phyloP scores from a whole-genome alignment of 2,888 invertebrate species.

The Hypomecis punctinalis region DNA sequence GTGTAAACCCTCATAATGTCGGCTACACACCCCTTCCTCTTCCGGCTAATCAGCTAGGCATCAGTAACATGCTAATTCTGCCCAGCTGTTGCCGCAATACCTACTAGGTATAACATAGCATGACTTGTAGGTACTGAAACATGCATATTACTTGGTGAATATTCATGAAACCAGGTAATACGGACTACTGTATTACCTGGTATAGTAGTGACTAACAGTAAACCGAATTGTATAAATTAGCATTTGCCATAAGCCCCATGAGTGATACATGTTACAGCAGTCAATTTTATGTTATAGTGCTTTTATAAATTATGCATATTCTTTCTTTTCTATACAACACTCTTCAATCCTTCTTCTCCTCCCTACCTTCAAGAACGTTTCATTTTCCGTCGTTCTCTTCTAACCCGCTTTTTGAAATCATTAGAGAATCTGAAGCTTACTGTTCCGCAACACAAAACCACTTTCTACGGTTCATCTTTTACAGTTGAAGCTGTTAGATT shows the following conservation, averaged over 20 bases:
- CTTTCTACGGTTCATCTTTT: too few species aligned
- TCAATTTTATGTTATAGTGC: background rate
- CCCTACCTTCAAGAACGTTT: too few species aligned
- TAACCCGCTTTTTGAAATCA: too few species aligned
- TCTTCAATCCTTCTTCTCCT: too few species aligned
- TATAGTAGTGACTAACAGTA: background rate
- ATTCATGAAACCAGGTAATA: slow-evolving; percentile 10
- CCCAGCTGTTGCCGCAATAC: slow-evolving; percentile 11
- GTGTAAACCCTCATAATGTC: slow-evolving; percentile 4
- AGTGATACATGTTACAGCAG: background rate
- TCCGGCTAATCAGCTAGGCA: slow-evolving; percentile 4
- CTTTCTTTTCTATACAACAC: too few species aligned
- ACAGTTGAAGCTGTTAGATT: too few species aligned
- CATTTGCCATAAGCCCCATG: background rate
- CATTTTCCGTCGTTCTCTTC: too few species aligned
- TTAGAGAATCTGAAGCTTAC: too few species aligned
- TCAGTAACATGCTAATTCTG: slow-evolving; percentile 6
- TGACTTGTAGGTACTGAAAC: slow-evolving; percentile 2
- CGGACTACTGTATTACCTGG: background rate
- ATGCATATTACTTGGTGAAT: slow-evolving; percentile 3
- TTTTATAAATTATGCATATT: too few species aligned
- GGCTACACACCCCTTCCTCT: slow-evolving; percentile 11
- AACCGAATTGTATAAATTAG: background rate
- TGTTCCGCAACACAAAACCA: too few species aligned
- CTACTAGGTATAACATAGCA: background rate